Percentiles rank a stretch among this genome's conserved stretches.
Conservation (phyloP, 2,888 invertebrate genomes). For the Clitarchus hookeri region DNA sequence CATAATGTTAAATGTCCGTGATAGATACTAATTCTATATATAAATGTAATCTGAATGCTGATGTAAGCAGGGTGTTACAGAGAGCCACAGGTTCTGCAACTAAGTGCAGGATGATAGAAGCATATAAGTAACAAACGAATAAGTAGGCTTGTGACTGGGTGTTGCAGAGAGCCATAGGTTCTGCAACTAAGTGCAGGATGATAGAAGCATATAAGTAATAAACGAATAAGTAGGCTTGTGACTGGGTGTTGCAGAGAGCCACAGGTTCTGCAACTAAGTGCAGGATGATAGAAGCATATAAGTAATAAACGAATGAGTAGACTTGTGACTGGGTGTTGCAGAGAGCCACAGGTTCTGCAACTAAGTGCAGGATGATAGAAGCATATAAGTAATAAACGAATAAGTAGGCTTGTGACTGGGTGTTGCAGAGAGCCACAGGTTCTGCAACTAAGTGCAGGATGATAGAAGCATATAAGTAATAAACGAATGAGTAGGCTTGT, state of each 20-base stretch:
- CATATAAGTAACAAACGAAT: no score
- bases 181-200: no score
- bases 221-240: background rate
- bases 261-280: conserved; percentile 65
- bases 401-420: background rate
- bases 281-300: no score
- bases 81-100: conserved; percentile 67
- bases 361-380: conserved; percentile 69
- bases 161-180: conserved; percentile 64
- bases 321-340: conserved; percentile 45
- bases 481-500: background rate
- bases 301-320: no score
- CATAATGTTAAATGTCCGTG: no score
- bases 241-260: conserved; percentile 58
- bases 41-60: no score
- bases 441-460: conserved; percentile 43
- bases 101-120: no score
- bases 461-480: no score
- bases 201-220: no score
- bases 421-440: conserved; percentile 63
- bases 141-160: background rate
- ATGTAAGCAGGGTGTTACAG: conserved; percentile 50
- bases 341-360: conserved; percentile 68
- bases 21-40: no score
- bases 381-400: no score